phyloP scores from a whole-genome alignment of 2,113 vertebrate species.

The Lasiurus borealis region DNA sequence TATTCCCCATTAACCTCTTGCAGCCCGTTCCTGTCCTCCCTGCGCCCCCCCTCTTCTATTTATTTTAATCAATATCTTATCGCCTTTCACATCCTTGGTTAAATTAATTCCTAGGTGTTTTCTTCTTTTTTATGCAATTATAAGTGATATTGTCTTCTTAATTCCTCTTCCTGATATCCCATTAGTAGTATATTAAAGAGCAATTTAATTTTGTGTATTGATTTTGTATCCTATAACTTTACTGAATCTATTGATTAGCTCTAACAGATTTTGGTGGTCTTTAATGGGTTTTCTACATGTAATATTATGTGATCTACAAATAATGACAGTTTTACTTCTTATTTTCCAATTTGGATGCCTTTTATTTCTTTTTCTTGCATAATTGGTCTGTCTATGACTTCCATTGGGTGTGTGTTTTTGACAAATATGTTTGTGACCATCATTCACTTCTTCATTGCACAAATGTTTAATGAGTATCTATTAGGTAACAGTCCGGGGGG shows the following conservation, averaged over 20 bases:
- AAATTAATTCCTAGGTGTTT: not conserved
- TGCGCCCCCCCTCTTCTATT: not conserved
- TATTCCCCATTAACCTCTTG: too few species aligned
- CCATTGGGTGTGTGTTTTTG: not conserved
- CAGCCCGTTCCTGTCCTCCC: too few species aligned
- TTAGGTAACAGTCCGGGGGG: not conserved
- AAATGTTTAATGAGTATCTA: not conserved
- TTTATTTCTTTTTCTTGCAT: not conserved
- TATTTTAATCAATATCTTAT: not conserved
- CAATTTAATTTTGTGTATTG: not conserved
- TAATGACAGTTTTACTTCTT: not conserved
- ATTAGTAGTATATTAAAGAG: not conserved
- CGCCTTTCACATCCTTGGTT: not conserved
- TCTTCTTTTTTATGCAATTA: not conserved
- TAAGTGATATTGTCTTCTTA: not conserved
- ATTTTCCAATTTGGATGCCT: not conserved
- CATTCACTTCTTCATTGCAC: not conserved
- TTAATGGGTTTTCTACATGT: not conserved
- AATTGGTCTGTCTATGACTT: not conserved
- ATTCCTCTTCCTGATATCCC: not conserved
- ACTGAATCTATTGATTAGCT: not conserved
- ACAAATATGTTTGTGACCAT: not conserved
- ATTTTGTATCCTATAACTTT: not conserved
- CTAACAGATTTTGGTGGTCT: not conserved
- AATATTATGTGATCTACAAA: not conserved